Evolutionary conservation across 2,888 invertebrate species (phyloP).

Genomic region (Hypomecis atomaria): DNA sequence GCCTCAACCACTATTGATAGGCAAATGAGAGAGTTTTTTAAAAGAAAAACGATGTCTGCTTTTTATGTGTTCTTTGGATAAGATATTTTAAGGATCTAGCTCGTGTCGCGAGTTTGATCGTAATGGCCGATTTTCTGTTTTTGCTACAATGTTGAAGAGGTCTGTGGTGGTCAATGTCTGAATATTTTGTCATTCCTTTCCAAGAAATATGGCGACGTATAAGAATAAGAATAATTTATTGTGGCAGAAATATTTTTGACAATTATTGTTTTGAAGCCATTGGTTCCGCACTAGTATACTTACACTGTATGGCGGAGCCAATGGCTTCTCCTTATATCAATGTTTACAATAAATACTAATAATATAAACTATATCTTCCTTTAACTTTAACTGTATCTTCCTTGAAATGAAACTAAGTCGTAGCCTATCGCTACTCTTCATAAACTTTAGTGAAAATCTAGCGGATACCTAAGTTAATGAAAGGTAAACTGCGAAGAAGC

Average conservation of each 20-base stretch:
- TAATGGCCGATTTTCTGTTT: slow-evolving; percentile 61
- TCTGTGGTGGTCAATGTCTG: slow-evolving; percentile 21
- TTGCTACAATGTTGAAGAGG: slow-evolving; percentile 39
- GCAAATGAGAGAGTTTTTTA: slow-evolving; percentile 85
- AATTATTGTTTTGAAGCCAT: no score
- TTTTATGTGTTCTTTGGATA: slow-evolving; percentile 83
- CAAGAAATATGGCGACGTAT: not conserved
- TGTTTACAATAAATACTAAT: no score
- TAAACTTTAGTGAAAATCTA: slow-evolving; percentile 3
- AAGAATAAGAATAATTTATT: no score
- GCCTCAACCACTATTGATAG: slow-evolving; percentile 84
- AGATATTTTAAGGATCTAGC: slow-evolving; percentile 75
- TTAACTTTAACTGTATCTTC: no score
- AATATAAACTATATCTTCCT: no score
- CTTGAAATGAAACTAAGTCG: no score
- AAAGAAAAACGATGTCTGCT: slow-evolving; percentile 85
- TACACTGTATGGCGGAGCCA: no score
- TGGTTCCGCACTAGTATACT: no score
- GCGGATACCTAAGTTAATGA: slow-evolving; percentile 8
- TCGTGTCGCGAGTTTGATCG: slow-evolving; percentile 61
- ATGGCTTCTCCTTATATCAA: no score
- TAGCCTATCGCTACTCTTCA: not conserved
- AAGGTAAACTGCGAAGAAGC: slow-evolving; percentile 9
- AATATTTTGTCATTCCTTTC: slow-evolving; percentile 10
- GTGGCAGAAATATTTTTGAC: no score